Base-by-base conservation (phyloP, 2,113 vertebrate species). In the Nipponia nippon region DNA sequence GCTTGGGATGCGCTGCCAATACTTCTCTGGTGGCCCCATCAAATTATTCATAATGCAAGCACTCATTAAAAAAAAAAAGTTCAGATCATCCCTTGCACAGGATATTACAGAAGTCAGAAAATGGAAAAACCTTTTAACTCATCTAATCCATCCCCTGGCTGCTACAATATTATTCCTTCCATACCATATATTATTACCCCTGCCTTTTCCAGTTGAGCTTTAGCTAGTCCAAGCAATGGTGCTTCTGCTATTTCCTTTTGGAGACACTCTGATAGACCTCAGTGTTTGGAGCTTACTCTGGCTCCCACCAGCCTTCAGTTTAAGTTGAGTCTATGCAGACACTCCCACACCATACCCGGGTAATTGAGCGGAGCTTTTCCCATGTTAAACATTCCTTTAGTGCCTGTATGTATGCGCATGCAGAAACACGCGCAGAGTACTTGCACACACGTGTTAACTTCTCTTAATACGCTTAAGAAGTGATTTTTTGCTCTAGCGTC, bases 111-210 rank as follows among this genome's bases (percentile, higher is more conserved):
- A 95, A 96, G 94, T 89, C 96, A 97, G 95, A 97, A 97, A 94
- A 96, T 93, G 96, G 96, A 97, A 97, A 97, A 97, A 97, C 93
- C 94, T 95, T 97, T 96, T 61, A 97, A 92, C 93, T 96, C 87
- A 73, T 95, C 94, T 97, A 95, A 96, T 95, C 93, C 87, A 87
- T 92, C 65, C 89, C 70, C 89, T 94, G 95, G 91, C 96, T 93
- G 87, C 89, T 89, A 95, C 83, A 96, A 61, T 91, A 94, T 96
- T 97, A 97, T 94, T 97, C 83, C 87, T 96, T 97, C 87, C 95
- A 93, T 96, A 94, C 86, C 86, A 84, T 89, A 90, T 93, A 96
- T 93, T 93, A 96, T 92, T 83, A 93, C 83, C 77, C 40, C 80
- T 53, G 92, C 88, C 90, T 97, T 95, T 96, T 95, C 95, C 95